Base-by-base conservation (phyloP, 2,797 vertebrate genomes). In the Tauraco hartlaubi region DNA sequence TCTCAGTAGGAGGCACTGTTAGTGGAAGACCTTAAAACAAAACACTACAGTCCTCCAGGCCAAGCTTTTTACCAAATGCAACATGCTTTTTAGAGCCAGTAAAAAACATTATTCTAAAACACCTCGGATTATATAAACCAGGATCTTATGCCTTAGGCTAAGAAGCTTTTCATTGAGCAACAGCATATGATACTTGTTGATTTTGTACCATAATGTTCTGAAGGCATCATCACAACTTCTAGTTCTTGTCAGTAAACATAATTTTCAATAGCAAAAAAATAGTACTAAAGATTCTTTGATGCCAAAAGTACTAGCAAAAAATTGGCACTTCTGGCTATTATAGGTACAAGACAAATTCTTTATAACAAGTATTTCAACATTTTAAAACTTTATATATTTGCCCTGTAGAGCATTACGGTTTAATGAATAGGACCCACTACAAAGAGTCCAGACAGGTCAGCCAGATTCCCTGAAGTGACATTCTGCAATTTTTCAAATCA, bases 11-110 rank as follows among this genome's bases (percentile, higher is more conserved):
- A 98, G 98, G 97, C 97, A 98, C 98, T 96, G 94, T 92, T 96
- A 98, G 97, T 95, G 95, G 97, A 97, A 98, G 97, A 98, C 97
- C 52, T 96, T 95, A 96, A 87, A 97, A 92, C 69, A 93, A 86
- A 93, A 93, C 95, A 97, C 95, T 92, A 96, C 91, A 96, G 97
- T 96, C 96, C 97, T 96, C 94, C 85, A 95, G 84, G 59, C 79
- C 74, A 46, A 93, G 73, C 23, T 73, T 93, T 92, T 97, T 82
- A 95, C 94, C 64, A 80, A 96, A 95, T 68, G 61, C 26, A 92
- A 92, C 67, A 90, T 58, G 80, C n/a, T 94, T 95, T 94, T 95
- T 92, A 95, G 86, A 97, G 75, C 81, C 67, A 96, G 93, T 84
- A 97, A 90, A 97, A 97, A 96, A 58, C 48, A 67, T 66, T 85